Evolutionary conservation across 1,140 invertebrate genomes (phyloP), one percentile per base, ranked within the genome.

Genomic region (Frieseomelitta varia): DNA sequence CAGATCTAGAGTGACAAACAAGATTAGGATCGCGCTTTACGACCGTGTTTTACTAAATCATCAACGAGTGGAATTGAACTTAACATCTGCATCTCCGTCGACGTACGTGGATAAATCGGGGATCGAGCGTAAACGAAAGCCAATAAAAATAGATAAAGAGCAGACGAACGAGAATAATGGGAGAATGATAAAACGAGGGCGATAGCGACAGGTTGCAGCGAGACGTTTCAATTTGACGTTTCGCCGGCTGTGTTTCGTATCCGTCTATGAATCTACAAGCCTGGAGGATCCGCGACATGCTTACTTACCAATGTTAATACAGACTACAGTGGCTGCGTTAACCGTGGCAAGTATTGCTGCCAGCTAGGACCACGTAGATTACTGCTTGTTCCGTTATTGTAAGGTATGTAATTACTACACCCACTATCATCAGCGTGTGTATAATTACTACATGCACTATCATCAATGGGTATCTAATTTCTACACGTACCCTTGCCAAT

Each of bases 391-490:
- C 51, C 68, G 55, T 63, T 72, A 72, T 72, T 84, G 77, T 79
- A 79, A 78, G 74, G 74, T 84, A 73, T 73, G 58, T 65, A 79
- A 84, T 84, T 84, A 84, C 77, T 63, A 72, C 82, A 65, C 56
- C 76, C 67, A 79, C 69, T 79, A 73, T 79, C 82, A 73, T 79
- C 68, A 53, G 67, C 67, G 56, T 73, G 67, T 39, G 82, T 84
- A 79, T 84, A 84, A 84, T 84, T 84, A 84, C 82, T 79, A 79
- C 82, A 73, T 47, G 55, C 77, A 21, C 75, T 79, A 79, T 84
- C 68, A 79, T 84, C 82, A 79, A 73, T 84, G 82, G 76, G 12
- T 72, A 79, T 84, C 76, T 79, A 84, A 84, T 84, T 84, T 79
- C 82, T 79, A 73, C 76, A 63, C 76, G 77, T 65, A 73, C 82